Percentiles rank a stretch among this genome's conserved stretches.
Evolutionary conservation across 2,888 invertebrate species (phyloP).

Genomic region (Smittia aterrima): DNA sequence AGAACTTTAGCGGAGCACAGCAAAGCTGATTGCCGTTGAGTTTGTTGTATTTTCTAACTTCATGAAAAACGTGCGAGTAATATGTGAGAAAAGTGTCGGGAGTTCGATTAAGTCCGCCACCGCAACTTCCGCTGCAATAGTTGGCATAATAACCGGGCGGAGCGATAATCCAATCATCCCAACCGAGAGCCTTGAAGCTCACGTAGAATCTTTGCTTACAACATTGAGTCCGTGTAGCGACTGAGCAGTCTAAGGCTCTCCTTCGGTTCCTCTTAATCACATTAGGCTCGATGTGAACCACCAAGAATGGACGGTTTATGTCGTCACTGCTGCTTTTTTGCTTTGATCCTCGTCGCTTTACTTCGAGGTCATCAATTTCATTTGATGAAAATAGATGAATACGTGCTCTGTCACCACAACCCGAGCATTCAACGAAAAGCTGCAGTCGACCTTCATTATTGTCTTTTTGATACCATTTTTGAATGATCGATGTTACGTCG

Average conservation of each 20-base stretch:
- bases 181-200: slow-evolving; percentile 84
- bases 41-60: slow-evolving; percentile 70
- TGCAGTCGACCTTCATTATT: slow-evolving; percentile 61
- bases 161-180: slow-evolving; percentile 94
- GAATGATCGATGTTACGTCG: slow-evolving; percentile 75
- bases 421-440: slow-evolving; percentile 80
- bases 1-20: slow-evolving; percentile 89
- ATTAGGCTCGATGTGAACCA: slow-evolving; percentile 72
- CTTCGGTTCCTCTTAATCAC: slow-evolving; percentile 69
- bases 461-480: slow-evolving; percentile 64
- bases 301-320: slow-evolving; percentile 74
- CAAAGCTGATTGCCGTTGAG: slow-evolving; percentile 82
- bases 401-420: slow-evolving; percentile 72
- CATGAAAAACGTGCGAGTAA: slow-evolving; percentile 88
- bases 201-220: slow-evolving; percentile 89
- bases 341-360: slow-evolving; percentile 45
- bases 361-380: slow-evolving; percentile 43
- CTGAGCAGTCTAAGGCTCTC: slow-evolving; percentile 80
- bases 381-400: slow-evolving; percentile 58
- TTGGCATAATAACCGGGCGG: slow-evolving; percentile 90
- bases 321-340: neutral
- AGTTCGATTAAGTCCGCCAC: slow-evolving; percentile 65
- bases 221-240: slow-evolving; percentile 70
- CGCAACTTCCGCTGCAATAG: slow-evolving; percentile 88
- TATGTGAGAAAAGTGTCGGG: slow-evolving; percentile 82